Evolutionary conservation across 1,140 invertebrate species (phyloP).

Genomic region (Sarcophaga bullata): DNA sequence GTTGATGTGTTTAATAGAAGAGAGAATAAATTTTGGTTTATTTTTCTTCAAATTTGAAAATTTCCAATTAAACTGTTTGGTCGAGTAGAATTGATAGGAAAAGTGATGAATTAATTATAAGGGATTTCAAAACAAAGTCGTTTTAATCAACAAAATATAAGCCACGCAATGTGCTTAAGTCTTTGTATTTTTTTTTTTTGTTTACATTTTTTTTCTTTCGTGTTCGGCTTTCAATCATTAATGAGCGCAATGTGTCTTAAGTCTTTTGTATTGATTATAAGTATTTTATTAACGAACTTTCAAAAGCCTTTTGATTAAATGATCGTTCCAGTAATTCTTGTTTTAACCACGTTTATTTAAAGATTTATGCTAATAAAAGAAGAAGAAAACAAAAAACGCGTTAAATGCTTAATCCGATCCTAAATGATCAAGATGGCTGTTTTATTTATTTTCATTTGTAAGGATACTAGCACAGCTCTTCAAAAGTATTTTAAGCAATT

Average conservation of each 20-base stretch:
- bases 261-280: not conserved
- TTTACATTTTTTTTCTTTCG: no score
- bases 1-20: conserved; percentile 7
- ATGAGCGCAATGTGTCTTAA: not conserved
- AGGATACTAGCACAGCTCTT: not conserved
- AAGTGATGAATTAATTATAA: not conserved
- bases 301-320: not conserved
- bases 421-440: conserved; percentile 20
- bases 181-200: not conserved
- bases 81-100: not conserved
- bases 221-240: not conserved
- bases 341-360: no score
- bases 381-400: not conserved
- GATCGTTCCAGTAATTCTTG: no score
- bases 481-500: conserved; percentile 13
- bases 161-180: not conserved
- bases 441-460: not conserved
- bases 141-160: no score
- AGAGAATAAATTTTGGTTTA: not conserved
- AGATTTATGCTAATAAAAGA: no score
- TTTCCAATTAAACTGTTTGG: not conserved
- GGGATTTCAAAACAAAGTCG: no score
- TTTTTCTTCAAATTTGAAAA: not conserved
- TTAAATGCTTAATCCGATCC: conserved; percentile 14
- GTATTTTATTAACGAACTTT: not conserved